These are phyloP conservation scores for fruit fly (Drosophila melanogaster) DNA, from an alignment of 1,140 invertebrate genomes.

Conservation along the genomic window Release_6_plus_ISO1_MT NT_033779.5:4486501-4487000, in stretches of 20 bases:
- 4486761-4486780: constrained; percentile 90
- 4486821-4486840: constrained; percentile 91
- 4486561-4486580: constrained; percentile 93
- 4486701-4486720: constrained; percentile 92
- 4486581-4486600: constrained; percentile 86
- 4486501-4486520: constrained; percentile 91
- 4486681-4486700: constrained; percentile 90
- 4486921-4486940: constrained; percentile 88
- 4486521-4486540: constrained; percentile 89
- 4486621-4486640: constrained; percentile 87
- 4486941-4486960: constrained; percentile 88
- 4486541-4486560: constrained; percentile 83
- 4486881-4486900: constrained; percentile 91
- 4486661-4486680: constrained; percentile 92
- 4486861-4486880: constrained; percentile 64
- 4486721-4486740: constrained; percentile 91
- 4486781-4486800: constrained; percentile 86
- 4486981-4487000: constrained; percentile 87
- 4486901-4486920: constrained; percentile 87
- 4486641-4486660: constrained; percentile 89
- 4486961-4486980: constrained; percentile 87
- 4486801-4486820: constrained; percentile 88
- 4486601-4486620: constrained; percentile 92
- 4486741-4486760: constrained; percentile 92
- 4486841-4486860: constrained; percentile 86